Percentiles rank a stretch among this genome's conserved stretches.
These are phyloP conservation scores for Bombus ignitus DNA, from an alignment of 1,140 invertebrate genomes.

Conservation along the genomic window DNA sequence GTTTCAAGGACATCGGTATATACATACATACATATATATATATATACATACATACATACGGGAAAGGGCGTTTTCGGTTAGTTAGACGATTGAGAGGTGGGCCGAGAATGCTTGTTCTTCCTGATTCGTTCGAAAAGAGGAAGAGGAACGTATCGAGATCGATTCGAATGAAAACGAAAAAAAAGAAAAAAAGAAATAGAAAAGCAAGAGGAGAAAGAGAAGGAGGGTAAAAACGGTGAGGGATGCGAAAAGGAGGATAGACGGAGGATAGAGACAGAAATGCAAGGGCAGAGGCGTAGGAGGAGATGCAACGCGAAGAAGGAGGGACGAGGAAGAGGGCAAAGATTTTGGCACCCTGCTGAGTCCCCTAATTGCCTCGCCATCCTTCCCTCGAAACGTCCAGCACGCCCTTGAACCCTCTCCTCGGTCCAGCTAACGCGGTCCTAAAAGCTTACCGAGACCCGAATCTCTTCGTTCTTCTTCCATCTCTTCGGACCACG, in stretches of 20 bases:
- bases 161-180: not conserved
- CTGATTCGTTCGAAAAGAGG: slow-evolving; percentile 40
- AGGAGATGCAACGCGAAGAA: slow-evolving; percentile 60
- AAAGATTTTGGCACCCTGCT: slow-evolving; percentile 81
- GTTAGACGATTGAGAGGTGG: slow-evolving; percentile 31
- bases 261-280: slow-evolving; percentile 5
- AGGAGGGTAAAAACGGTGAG: not conserved
- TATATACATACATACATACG: not conserved
- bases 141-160: slow-evolving; percentile 29
- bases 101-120: slow-evolving; percentile 58
- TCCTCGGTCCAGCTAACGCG: slow-evolving; percentile 59
- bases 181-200: not conserved
- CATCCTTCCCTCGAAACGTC: slow-evolving; percentile 72
- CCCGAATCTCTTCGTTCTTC: slow-evolving; percentile 41
- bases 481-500: slow-evolving; percentile 54
- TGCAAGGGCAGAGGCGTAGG: slow-evolving; percentile 47
- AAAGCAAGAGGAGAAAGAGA: not conserved
- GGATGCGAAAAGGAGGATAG: not conserved
- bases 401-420: slow-evolving; percentile 78
- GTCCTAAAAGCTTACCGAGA: slow-evolving; percentile 71
- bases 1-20: not conserved
- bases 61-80: slow-evolving; percentile 39
- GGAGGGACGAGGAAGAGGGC: slow-evolving; percentile 65
- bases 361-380: slow-evolving; percentile 81
- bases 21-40: not conserved